Base-by-base conservation (phyloP, 2,113 vertebrate genomes). In the Emberiza fucata region DNA sequence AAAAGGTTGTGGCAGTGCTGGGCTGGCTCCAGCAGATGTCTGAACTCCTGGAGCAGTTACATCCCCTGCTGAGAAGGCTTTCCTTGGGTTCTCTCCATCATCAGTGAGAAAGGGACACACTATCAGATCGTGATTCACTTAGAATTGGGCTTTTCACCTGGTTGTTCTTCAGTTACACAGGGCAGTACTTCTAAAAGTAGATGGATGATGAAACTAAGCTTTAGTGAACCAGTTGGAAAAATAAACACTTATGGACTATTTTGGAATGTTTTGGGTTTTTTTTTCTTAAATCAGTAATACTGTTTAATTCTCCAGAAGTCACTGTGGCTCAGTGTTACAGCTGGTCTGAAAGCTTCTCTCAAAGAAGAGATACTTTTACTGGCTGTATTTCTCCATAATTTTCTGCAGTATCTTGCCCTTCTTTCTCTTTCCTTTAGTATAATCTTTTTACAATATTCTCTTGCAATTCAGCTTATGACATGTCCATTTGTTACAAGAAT, bases 71-170 rank as follows among this genome's bases (percentile, higher is more conserved):
- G 66, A 48, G 24, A 29, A 42, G 33, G 6, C 35, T 70, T 81
- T 70, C 23, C 0, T 0, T 75, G 64, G 5, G 6, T 81, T 68
- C n/a, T 73, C 33, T 45, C 5, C 6, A 0, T 39, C 12, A 0
- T 22, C 23, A 14, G 18, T 64, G 59, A 73, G 80, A 65, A 65
- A 25, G 47, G 27, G 39, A 24, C 7, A 17, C 6, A 0, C 27
- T 63, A 1, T 51, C 44, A 64, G 13, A 25, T 29, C 1, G 3
- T 42, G 20, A 14, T 53, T 78, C 39, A 7, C n/a, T 27, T 60
- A 14, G 14, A 64, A 19, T 0, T 47, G 29, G 7, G 11, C n/a
- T 47, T 39, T 79, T 77, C 22, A 37, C 21, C 24, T 66, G 6
- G 6, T 28, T 73, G 24, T 70, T 66, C 50, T 68, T 81, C 31